Percentiles rank a stretch among this genome's conserved stretches.
phyloP scores from a whole-genome alignment of 2,888 invertebrate genomes.

The Temnothorax ravouxi region DNA sequence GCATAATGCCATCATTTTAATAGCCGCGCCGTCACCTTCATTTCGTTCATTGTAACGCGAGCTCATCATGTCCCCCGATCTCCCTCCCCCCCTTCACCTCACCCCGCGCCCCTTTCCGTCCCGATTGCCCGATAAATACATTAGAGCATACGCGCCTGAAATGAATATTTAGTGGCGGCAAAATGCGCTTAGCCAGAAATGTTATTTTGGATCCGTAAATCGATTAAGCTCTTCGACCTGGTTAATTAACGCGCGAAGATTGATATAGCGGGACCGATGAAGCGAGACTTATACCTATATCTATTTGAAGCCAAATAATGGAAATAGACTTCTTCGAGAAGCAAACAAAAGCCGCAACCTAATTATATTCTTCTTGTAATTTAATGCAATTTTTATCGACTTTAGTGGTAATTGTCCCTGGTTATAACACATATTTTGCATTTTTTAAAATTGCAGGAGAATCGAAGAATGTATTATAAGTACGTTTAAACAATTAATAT shows the following conservation, averaged over 20 bases:
- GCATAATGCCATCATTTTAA: conserved; percentile 71
- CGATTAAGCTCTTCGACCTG: conserved; percentile 36
- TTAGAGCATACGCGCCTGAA: conserved; percentile 52
- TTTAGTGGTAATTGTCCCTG: background rate
- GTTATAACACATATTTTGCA: background rate
- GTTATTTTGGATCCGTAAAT: conserved; percentile 46
- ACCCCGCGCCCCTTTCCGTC: too few relatives aligned
- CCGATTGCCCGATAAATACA: conserved; percentile 40
- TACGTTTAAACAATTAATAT: background rate
- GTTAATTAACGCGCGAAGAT: conserved; percentile 44
- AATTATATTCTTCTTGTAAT: background rate
- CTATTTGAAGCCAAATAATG: background rate
- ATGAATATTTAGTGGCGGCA: conserved; percentile 51
- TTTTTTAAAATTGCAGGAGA: background rate
- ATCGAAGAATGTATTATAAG: background rate
- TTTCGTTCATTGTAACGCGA: conserved; percentile 55
- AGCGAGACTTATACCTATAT: background rate
- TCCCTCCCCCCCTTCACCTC: background rate
- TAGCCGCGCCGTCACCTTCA: conserved; percentile 61
- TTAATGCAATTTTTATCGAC: background rate
- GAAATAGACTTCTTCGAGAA: background rate
- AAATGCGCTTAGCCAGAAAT: conserved; percentile 50
- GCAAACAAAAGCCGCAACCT: background rate
- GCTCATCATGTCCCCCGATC: conserved; percentile 60
- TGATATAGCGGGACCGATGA: conserved; percentile 12